Conservation (phyloP, 2,113 vertebrate species). For the Fregata magnificens region DNA sequence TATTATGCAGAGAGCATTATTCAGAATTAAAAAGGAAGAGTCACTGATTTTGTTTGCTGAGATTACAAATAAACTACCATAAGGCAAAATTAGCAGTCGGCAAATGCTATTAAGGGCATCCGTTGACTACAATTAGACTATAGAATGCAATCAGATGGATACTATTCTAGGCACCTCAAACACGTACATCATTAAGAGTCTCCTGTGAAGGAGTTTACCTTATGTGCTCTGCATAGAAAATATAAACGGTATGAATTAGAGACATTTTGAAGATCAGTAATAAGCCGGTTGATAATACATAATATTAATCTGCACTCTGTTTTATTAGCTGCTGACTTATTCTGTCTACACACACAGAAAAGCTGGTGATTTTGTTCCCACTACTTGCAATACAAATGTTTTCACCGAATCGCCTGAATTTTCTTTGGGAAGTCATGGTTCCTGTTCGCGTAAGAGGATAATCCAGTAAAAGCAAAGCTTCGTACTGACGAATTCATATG, state of each 20-base stretch:
- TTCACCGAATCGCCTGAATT: background rate
- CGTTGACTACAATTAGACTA: background rate
- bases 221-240: background rate
- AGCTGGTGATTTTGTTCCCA: background rate
- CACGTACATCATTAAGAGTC: background rate
- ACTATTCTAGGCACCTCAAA: background rate
- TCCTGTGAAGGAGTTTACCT: background rate
- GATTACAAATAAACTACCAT: background rate
- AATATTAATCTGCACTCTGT: background rate
- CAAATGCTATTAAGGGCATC: slow-evolving; percentile 12
- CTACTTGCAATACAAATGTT: background rate
- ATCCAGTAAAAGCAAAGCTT: background rate
- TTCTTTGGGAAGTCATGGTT: background rate
- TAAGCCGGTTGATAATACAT: background rate
- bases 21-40: slow-evolving; percentile 36
- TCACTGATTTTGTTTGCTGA: slow-evolving; percentile 41
- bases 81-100: slow-evolving; percentile 32
- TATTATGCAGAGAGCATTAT: background rate
- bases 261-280: background rate
- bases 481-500: background rate
- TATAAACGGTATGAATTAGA: background rate
- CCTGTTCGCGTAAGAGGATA: background rate
- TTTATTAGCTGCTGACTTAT: background rate
- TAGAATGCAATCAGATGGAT: slow-evolving; percentile 8
- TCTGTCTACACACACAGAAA: background rate